A percentile compares a stretch with the other conserved stretches of the same genome.
phyloP scores from a whole-genome alignment of 2,888 invertebrate genomes.

The Pediacus dermestoides region DNA sequence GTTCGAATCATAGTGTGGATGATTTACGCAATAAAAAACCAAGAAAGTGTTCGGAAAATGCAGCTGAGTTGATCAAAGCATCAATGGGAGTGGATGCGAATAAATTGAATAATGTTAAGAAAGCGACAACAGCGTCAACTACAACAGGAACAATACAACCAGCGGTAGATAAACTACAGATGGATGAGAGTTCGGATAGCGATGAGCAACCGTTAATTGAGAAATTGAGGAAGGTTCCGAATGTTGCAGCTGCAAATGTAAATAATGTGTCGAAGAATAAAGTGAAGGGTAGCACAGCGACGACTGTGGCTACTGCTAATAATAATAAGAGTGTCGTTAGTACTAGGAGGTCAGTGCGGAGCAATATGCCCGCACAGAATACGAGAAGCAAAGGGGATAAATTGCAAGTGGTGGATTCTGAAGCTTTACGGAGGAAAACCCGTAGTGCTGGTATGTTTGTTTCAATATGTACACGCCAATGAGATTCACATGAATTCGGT shows the following conservation, averaged over 20 bases:
- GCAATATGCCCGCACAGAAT: slow-evolving; percentile 41
- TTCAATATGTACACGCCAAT: too few relatives aligned
- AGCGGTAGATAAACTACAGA: slow-evolving; percentile 13
- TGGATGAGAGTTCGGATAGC: slow-evolving; percentile 71
- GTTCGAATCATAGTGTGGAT: slow-evolving; percentile 60
- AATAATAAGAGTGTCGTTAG: slow-evolving; percentile 32
- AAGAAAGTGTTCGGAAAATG: slow-evolving; percentile 5
- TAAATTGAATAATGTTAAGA: slow-evolving; percentile 46
- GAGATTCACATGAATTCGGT: too few relatives aligned
- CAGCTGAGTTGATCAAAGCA: slow-evolving; percentile 2
- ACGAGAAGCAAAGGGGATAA: slow-evolving; percentile 46
- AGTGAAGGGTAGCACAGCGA: slow-evolving; percentile 21
- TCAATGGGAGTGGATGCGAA: slow-evolving; percentile 4
- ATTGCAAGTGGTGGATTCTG: slow-evolving; percentile 37
- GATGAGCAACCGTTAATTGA: slow-evolving; percentile 79
- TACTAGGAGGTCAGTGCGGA: slow-evolving; percentile 44
- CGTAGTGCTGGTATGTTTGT: slow-evolving; percentile 61
- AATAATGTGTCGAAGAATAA: slow-evolving; percentile 25
- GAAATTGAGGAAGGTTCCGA: slow-evolving; percentile 56
- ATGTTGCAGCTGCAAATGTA: slow-evolving; percentile 13
- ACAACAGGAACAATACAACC: too few relatives aligned
- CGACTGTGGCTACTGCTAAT: slow-evolving; percentile 22
- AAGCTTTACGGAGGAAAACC: slow-evolving; percentile 57
- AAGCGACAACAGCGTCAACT: slow-evolving; percentile 36
- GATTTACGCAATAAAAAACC: slow-evolving; percentile 42